Conservation (phyloP, 2,113 vertebrate genomes). For the Mungos mungo region DNA sequence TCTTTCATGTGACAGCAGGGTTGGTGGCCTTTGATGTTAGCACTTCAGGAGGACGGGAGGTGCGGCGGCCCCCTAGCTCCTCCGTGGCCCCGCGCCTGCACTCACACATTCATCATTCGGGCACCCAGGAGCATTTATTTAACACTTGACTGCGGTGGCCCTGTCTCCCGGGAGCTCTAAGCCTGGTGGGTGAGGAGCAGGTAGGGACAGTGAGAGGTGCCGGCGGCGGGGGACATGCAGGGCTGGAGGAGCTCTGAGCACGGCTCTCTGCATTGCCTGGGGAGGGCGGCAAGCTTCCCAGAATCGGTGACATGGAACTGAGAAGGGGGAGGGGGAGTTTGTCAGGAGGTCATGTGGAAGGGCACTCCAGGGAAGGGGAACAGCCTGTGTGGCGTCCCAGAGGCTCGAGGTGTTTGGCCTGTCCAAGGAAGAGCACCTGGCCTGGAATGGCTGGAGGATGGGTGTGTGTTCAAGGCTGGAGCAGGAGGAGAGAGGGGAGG, state of each 20-base stretch:
- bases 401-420: neutral
- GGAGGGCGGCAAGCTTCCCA: neutral
- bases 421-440: neutral
- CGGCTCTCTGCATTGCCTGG: neutral
- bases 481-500: neutral
- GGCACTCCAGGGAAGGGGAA: neutral
- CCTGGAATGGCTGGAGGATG: neutral
- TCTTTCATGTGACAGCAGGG: neutral
- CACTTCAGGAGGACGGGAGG: neutral
- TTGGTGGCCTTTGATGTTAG: neutral
- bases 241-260: neutral
- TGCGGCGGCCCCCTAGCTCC: neutral
- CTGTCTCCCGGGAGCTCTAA: accelerated
- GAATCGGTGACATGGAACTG: neutral
- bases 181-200: neutral
- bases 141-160: accelerated
- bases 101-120: neutral
- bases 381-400: neutral
- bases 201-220: neutral
- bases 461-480: neutral
- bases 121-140: neutral
- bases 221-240: neutral
- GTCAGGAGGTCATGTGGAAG: neutral
- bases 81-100: accelerated
- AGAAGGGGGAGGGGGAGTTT: neutral